phyloP scores from a whole-genome alignment of 2,888 invertebrate genomes.

The Scaptomyza flava region DNA sequence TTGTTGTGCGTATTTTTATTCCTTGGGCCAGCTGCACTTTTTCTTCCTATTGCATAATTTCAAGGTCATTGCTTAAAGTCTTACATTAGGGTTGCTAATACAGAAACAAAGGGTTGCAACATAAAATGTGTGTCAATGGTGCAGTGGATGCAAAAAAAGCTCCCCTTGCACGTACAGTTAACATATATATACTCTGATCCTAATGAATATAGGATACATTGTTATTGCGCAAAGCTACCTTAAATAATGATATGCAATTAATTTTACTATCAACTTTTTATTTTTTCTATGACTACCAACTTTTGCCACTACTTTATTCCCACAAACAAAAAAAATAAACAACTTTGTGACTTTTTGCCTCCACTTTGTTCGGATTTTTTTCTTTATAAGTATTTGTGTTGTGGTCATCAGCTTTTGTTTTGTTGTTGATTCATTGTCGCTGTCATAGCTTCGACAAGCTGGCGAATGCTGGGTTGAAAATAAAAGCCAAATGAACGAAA shows the following conservation, averaged over 20 bases:
- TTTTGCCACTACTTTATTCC: neutral
- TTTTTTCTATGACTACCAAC: constrained; percentile 1
- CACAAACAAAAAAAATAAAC: constrained; percentile 9
- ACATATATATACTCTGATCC: neutral
- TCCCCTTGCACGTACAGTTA: neutral
- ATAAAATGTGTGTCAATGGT: constrained; percentile 46
- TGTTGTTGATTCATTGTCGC: constrained; percentile 38
- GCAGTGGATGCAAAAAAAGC: constrained; percentile 15
- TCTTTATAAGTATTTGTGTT: constrained; percentile 6
- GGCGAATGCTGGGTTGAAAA: constrained; percentile 27
- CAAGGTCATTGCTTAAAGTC: constrained; percentile 37
- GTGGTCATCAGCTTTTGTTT: constrained; percentile 36
- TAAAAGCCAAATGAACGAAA: constrained; percentile 18
- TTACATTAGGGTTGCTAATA: constrained; percentile 4
- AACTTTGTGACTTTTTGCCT: constrained; percentile 16
- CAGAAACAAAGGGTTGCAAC: constrained; percentile 14
- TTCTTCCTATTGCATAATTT: constrained; percentile 16
- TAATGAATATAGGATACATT: neutral
- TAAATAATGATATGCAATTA: constrained; percentile 13
- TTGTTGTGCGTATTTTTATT: constrained; percentile 1
- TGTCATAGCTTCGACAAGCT: constrained; percentile 12
- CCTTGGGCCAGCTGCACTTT: constrained; percentile 1
- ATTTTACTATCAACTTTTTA: neutral
- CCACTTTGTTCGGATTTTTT: constrained; percentile 1
- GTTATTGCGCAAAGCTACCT: neutral